Percentiles rank a stretch among this genome's conserved stretches.
phyloP scores from a whole-genome alignment of 1,140 invertebrate species.

The Colletes gigas region DNA sequence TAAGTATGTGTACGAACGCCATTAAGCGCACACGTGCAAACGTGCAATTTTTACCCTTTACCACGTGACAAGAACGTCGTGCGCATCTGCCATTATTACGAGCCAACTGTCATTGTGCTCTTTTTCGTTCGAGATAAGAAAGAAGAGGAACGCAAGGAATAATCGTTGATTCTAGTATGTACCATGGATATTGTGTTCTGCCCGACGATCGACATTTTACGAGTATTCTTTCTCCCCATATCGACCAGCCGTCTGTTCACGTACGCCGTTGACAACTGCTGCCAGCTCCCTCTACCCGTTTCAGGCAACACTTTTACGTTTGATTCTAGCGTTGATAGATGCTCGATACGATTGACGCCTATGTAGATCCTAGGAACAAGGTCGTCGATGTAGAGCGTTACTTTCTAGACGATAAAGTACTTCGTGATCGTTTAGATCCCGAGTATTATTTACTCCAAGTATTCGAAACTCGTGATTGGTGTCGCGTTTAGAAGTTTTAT shows the following conservation, averaged over 20 bases:
- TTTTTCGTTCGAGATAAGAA: conserved; percentile 5
- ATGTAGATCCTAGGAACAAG: conserved; percentile 65
- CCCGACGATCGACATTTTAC: conserved; percentile 15
- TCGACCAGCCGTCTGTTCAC: conserved; percentile 47
- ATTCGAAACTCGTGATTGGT: neutral
- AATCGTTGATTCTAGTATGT: conserved; percentile 29
- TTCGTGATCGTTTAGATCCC: neutral
- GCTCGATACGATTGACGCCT: conserved; percentile 48
- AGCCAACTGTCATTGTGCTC: conserved; percentile 42
- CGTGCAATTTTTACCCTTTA: conserved; percentile 31
- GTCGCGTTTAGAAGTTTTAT: neutral
- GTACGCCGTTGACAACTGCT: conserved; percentile 45
- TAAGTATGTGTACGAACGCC: conserved; percentile 1
- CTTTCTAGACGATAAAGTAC: conserved; percentile 55
- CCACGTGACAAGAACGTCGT: conserved; percentile 48
- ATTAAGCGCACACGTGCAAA: conserved; percentile 36
- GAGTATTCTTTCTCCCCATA: conserved; percentile 30
- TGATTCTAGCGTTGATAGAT: conserved; percentile 46
- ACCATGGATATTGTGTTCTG: conserved; percentile 13
- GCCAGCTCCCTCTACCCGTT: conserved; percentile 41
- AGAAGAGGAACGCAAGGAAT: conserved; percentile 11
- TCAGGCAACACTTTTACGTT: conserved; percentile 21
- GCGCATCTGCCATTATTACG: conserved; percentile 38
- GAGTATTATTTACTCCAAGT: neutral
- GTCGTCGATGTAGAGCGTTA: conserved; percentile 66